These are phyloP conservation scores for Enteromius paludinosus DNA, from an alignment of 2,797 vertebrate species.

Conservation along the genomic window DNA sequence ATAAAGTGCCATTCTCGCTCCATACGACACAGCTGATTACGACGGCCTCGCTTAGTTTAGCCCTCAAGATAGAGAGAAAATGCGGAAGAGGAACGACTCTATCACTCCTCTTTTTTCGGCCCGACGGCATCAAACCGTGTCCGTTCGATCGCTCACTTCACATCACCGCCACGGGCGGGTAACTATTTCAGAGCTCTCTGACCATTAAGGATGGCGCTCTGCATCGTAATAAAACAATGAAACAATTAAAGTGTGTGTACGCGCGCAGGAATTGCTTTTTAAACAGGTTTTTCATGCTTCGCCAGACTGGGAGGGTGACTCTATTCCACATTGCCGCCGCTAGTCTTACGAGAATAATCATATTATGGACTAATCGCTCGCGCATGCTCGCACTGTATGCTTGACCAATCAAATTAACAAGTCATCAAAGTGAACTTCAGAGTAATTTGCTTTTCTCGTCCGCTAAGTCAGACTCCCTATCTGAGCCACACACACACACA, in stretches of 20 bases:
- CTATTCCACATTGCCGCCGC: constrained; percentile 55
- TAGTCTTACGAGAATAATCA: constrained; percentile 55
- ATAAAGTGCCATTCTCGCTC: constrained; percentile 51
- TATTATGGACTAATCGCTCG: constrained; percentile 50
- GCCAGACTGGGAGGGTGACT: constrained; percentile 46
- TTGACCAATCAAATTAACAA: constrained; percentile 50
- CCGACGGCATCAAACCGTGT: constrained; percentile 34
- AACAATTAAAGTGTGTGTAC: constrained; percentile 58
- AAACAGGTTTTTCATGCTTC: constrained; percentile 62
- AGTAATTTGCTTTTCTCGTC: constrained; percentile 47
- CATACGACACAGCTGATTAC: constrained; percentile 42
- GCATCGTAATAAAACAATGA: constrained; percentile 60
- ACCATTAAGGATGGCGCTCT: constrained; percentile 47
- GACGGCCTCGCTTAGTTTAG: constrained; percentile 30
- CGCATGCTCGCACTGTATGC: constrained; percentile 34
- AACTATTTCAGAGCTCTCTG: constrained; percentile 44
- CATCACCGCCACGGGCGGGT: constrained; percentile 13
- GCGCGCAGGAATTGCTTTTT: constrained; percentile 59
- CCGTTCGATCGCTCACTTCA: constrained; percentile 32
- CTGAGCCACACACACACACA: not conserved
- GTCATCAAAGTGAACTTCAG: constrained; percentile 55
- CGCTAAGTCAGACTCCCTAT: constrained; percentile 15
- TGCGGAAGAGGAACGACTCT: constrained; percentile 17
- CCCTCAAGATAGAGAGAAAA: constrained; percentile 36
- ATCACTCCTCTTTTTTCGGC: constrained; percentile 39